Base-by-base conservation (phyloP, 2,113 vertebrate genomes). In the Lutjanus erythropterus region DNA sequence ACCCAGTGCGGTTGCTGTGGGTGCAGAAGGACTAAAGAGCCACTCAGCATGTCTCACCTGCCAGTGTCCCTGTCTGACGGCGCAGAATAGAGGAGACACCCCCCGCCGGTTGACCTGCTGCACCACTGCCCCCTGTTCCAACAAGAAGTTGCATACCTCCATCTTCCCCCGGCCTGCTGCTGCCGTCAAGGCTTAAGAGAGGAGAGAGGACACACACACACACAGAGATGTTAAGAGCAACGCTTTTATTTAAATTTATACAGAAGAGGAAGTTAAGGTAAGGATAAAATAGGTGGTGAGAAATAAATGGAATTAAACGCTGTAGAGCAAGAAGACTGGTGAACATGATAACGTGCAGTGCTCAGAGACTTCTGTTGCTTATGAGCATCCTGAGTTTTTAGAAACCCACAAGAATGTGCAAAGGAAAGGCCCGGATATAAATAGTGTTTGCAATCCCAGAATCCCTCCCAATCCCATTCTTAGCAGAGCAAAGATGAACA, bases 1-100 rank as follows among this genome's bases (percentile, higher is more conserved):
- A 66, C 60, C 59, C 58, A 37, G 65, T 39, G 14, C 29, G 53
- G 71, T 78, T 44, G 41, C 69, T 37, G 55, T 41, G 25, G 47
- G 15, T 44, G 39, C 14, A 16, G 41, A 52, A 15, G 21, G 33
- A 60, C 33, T 33, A 49, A 19, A 41, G 42, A 50, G 27, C 10
- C 6, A 23, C 50, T 59, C 39, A 3, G 66, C 47, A 27, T 23
- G 16, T 25, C 88, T 78, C 88, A 99, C 98, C 98, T 99, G 98
- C 96, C 98, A 97, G 90, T 99, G 97, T 18, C 98, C 98, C 90
- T 99, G 98, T 60, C 98, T 96, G 23, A 97, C 97, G 0, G 97
- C 96, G 0, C 97, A 98, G 85, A 98, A 96, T 0, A 99, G 89
- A 0, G 98, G 96, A 5, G 95, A 91, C 4, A 96, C 90, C 2